These are phyloP conservation scores for Odontothrips loti DNA, from an alignment of 2,888 invertebrate genomes.

Conservation along the genomic window DNA sequence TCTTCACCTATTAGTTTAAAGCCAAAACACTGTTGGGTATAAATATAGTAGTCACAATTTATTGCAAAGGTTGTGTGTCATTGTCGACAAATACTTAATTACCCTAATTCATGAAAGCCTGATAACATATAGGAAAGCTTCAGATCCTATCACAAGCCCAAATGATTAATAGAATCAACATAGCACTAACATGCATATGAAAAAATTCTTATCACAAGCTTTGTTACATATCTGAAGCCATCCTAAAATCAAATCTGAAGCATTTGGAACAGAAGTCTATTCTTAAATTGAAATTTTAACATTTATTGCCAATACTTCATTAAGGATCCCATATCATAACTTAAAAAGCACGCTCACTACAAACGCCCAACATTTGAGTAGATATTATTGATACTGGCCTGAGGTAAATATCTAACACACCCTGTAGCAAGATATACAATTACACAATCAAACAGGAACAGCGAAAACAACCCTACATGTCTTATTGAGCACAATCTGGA, in stretches of 20 bases:
- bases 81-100: background rate
- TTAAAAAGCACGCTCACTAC: constrained; percentile 4
- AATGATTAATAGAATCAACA: background rate
- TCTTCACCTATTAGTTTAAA: constrained; percentile 5
- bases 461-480: background rate
- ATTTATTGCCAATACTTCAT: constrained; percentile 6
- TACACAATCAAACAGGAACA: background rate
- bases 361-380: background rate
- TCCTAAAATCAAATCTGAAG: constrained; percentile 6
- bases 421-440: background rate
- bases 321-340: background rate
- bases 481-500: constrained; percentile 2
- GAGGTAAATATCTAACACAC: constrained; percentile 6
- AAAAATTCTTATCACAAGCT: background rate
- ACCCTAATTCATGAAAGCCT: background rate
- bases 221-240: constrained; percentile 10
- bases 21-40: constrained; percentile 13
- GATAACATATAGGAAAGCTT: background rate
- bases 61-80: background rate
- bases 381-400: constrained; percentile 15
- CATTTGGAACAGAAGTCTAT: background rate
- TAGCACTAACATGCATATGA: background rate
- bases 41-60: background rate
- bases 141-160: background rate
- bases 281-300: background rate